Evolutionary conservation across 2,797 vertebrate species (phyloP).

Genomic region (Podarcis lilfordi): DNA sequence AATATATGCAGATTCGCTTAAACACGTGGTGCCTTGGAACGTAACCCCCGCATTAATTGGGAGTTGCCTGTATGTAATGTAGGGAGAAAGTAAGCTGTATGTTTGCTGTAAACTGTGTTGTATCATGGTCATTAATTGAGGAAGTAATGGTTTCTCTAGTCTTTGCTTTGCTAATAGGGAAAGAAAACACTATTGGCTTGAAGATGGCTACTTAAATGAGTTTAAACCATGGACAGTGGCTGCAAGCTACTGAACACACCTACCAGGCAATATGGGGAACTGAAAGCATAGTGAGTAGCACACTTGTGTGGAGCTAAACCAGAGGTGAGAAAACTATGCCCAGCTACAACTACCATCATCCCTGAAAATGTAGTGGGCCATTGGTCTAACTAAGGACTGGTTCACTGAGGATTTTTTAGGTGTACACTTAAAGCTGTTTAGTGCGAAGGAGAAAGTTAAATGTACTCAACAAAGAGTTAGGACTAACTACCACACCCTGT

Average conservation of each 20-base stretch:
- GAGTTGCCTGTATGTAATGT: slow-evolving; percentile 9
- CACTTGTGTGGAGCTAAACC: too few relatives aligned
- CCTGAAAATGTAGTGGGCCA: too few relatives aligned
- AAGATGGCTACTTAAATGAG: neutral
- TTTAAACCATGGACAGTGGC: neutral
- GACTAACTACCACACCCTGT: neutral
- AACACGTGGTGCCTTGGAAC: too few relatives aligned
- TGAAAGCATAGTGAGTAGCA: too few relatives aligned
- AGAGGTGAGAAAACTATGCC: too few relatives aligned
- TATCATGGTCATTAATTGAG: neutral
- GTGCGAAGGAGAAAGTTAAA: neutral
- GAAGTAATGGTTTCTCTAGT: neutral
- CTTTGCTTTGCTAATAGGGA: neutral
- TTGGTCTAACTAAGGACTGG: too few relatives aligned
- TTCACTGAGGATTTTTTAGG: neutral
- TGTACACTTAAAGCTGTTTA: neutral
- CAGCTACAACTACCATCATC: too few relatives aligned
- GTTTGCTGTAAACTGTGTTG: slow-evolving; percentile 55
- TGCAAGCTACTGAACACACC: neutral
- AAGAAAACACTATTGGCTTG: neutral
- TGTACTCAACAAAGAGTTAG: neutral
- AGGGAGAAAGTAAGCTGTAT: slow-evolving; percentile 46
- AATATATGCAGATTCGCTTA: too few relatives aligned
- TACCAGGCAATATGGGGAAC: neutral
- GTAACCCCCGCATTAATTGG: too few relatives aligned